Evolutionary conservation across 2,113 vertebrate species (phyloP).

Genomic region (Galemys pyrenaicus): DNA sequence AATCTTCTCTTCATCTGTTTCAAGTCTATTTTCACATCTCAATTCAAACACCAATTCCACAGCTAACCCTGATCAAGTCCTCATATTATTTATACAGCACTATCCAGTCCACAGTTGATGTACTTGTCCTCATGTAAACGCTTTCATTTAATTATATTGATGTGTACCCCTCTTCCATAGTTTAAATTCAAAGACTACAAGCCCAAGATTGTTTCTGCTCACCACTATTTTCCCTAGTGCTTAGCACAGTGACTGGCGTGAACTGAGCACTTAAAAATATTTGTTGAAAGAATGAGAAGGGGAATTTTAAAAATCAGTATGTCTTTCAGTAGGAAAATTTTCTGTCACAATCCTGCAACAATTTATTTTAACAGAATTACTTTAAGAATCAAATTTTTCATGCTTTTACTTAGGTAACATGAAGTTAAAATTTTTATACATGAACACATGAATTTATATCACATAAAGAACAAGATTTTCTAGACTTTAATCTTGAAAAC

Average conservation of each 20-base stretch:
- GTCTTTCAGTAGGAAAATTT: constrained; percentile 39
- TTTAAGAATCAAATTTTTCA: constrained; percentile 46
- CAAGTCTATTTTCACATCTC: background rate
- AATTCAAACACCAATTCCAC: background rate
- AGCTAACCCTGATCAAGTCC: background rate
- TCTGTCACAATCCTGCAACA: background rate
- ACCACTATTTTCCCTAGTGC: background rate
- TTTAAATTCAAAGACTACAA: background rate
- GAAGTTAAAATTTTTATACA: constrained; percentile 49
- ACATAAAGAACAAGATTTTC: background rate
- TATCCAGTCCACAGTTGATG: background rate
- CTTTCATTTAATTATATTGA: background rate
- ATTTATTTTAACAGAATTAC: constrained; percentile 40
- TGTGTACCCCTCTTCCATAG: background rate
- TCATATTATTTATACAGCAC: background rate
- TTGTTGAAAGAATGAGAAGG: background rate
- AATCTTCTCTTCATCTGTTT: background rate
- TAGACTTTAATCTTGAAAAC: constrained; percentile 45
- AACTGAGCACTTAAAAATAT: background rate
- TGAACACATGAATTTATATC: constrained; percentile 37
- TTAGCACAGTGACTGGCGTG: background rate
- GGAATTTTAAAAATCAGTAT: background rate
- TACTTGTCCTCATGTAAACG: background rate
- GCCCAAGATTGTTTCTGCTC: background rate
- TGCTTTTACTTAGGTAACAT: constrained; percentile 20